Evolutionary conservation across 2,797 vertebrate species (phyloP).

Genomic region (Pitangus sulphuratus): DNA sequence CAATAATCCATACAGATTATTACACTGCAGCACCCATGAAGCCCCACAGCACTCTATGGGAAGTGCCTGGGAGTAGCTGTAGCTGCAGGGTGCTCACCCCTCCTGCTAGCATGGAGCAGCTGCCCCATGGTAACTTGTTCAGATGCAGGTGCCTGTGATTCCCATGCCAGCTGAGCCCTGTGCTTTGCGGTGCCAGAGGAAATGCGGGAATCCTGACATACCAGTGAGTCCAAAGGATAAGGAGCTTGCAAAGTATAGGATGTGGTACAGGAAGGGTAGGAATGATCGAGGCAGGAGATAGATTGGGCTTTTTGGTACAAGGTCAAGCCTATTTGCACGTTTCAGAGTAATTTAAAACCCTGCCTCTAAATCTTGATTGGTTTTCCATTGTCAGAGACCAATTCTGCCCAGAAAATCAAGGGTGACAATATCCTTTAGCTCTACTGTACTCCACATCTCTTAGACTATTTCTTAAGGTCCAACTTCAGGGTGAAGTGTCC

Average conservation of each 20-base stretch:
- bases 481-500: not conserved
- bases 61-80: not conserved
- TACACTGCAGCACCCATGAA: not conserved
- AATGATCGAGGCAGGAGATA: not conserved
- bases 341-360: not conserved
- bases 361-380: not conserved
- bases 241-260: not conserved
- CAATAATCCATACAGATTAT: fast-evolving
- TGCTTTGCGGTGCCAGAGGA: not conserved
- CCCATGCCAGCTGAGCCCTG: not conserved
- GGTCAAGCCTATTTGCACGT: not conserved
- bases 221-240: not conserved
- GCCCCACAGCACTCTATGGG: fast-evolving
- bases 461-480: not conserved
- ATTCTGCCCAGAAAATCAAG: not conserved
- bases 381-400: not conserved
- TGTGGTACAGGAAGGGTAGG: not conserved
- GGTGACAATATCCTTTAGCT: not conserved
- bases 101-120: not conserved
- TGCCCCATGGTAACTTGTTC: not conserved
- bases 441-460: not conserved
- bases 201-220: fast-evolving
- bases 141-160: not conserved
- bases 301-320: not conserved
- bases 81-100: not conserved